Evolutionary conservation across 1,140 invertebrate genomes (phyloP).

Genomic region (Antheraea mylitta): DNA sequence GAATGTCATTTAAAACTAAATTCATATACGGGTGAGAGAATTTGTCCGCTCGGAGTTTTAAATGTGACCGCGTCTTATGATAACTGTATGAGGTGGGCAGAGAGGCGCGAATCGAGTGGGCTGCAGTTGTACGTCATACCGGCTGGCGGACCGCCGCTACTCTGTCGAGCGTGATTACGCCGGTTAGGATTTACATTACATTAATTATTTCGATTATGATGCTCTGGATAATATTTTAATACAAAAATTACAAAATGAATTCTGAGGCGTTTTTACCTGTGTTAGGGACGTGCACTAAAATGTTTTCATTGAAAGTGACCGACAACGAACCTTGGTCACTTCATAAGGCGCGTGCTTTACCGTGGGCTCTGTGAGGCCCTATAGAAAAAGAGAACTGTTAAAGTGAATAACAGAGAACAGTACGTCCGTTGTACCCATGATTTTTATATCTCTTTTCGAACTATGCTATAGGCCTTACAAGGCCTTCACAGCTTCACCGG

Average conservation of each 20-base stretch:
- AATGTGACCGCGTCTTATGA: neutral
- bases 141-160: no score
- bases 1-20: neutral
- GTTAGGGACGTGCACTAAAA: conserved; percentile 4
- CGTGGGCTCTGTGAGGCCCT: neutral
- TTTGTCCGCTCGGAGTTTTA: neutral
- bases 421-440: no score
- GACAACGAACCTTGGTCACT: conserved; percentile 2
- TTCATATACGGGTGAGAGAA: conserved; percentile 5
- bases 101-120: no score
- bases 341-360: conserved; percentile 2
- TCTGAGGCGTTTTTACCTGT: neutral
- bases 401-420: neutral
- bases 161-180: no score
- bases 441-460: no score
- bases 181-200: neutral
- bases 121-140: no score
- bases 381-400: conserved; percentile 1
- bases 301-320: neutral
- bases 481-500: no score
- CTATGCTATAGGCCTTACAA: no score
- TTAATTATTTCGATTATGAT: neutral
- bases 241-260: neutral
- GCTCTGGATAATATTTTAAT: neutral
- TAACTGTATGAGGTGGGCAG: no score